Percentiles rank a stretch among this genome's conserved stretches.
phyloP scores from a whole-genome alignment of 1,140 invertebrate species.

The Bombus fervidus region DNA sequence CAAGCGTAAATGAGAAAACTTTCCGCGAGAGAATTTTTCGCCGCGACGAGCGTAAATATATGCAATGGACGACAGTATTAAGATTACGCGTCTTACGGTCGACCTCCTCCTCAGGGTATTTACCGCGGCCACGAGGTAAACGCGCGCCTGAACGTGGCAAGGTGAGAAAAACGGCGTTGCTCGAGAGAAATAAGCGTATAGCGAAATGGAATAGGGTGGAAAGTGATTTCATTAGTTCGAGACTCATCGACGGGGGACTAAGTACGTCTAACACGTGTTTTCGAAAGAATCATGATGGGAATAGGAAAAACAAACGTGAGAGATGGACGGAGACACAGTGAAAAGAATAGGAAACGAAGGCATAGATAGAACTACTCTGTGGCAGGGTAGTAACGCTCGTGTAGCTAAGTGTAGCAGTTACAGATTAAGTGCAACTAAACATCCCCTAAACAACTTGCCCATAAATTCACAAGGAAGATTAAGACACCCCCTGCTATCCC shows the following conservation, averaged over 20 bases:
- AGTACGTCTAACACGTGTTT: not conserved
- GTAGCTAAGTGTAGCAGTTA: conserved; percentile 66
- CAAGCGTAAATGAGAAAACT: conserved; percentile 40
- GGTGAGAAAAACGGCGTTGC: not conserved
- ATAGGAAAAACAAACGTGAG: not conserved
- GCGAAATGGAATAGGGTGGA: too few species aligned
- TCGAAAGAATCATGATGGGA: not conserved
- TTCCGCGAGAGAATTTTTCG: conserved; percentile 3
- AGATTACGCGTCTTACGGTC: conserved; percentile 28
- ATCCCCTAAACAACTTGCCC: conserved; percentile 72
- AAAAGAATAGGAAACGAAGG: not conserved
- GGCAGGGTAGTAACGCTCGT: not conserved
- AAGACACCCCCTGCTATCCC: conserved; percentile 61
- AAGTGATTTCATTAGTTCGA: not conserved
- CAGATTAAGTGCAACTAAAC: conserved; percentile 74
- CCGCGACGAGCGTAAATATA: not conserved
- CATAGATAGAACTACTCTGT: not conserved
- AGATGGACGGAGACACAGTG: not conserved
- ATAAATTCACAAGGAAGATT: conserved; percentile 73
- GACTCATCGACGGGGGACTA: not conserved
- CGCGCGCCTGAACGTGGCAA: not conserved
- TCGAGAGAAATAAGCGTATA: not conserved
- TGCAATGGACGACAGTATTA: conserved; percentile 7
- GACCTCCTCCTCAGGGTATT: not conserved
- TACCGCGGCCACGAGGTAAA: not conserved